Base-by-base conservation (phyloP, 2,888 invertebrate genomes). In the Melitaea athalia region DNA sequence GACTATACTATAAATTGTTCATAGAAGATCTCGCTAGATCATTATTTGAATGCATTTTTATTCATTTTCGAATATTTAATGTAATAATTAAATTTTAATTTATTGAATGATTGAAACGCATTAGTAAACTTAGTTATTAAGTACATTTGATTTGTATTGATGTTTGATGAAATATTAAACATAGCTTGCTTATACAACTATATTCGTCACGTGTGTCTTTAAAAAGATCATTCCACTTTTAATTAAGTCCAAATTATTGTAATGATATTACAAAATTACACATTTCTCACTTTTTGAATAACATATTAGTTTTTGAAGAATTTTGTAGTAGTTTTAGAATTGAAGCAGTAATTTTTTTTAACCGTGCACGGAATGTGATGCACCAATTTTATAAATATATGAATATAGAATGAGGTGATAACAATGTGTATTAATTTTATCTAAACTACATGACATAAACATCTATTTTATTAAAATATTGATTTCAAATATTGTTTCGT, bases 231-330 rank as follows among this genome's bases (percentile, higher is more conserved):
- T 69, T 72, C 69, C 67, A 69, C 57, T 64, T 43, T 62, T 67
- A 72, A 68, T 24, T 59, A 63, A 62, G 47, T 14, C 17, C 47
- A 17, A 59, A 33, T 64, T 71, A 55, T 38, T 71, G 66, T 61
- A 59, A 63, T 67, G 63, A 68, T 68, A 64, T 67, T 60, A 62
- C 63, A 65, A 71, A 71, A 65, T 68, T 64, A 69, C 61, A 45
- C 50, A 38, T 60, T 59, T 59, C 52, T 43, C 47, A 53, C 33
- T 68, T 70, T 57, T 24, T 38, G 43, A 47, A 14, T 53, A 31
- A 53, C 31, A 4, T 31, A 53, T 53, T 53, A 53, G 14, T 55
- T 52, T 31, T 52, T 52, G 24, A 31, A 10, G 24, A 11, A 38
- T 38, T 38, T 38, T 38, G 8, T 38, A 5, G 38, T 38, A 38